phyloP scores from a whole-genome alignment of 1,140 invertebrate species.

The Aphelenchoides avenae region DNA sequence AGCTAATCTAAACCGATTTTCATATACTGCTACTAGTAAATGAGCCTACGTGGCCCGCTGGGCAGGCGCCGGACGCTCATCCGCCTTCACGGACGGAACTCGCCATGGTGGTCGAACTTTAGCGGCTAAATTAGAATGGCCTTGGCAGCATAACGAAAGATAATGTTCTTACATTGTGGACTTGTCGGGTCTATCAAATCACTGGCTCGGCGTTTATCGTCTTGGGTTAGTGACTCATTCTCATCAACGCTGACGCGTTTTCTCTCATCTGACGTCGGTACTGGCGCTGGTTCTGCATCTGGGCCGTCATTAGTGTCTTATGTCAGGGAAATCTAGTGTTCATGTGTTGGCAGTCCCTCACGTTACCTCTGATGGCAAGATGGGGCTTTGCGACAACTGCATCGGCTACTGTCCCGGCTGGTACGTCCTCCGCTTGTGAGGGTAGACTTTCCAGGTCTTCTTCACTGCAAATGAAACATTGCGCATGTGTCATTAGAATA shows the following conservation, averaged over 20 bases:
- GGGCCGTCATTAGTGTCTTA: neutral
- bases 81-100: too few relatives aligned
- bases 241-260: too few relatives aligned
- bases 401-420: conserved; percentile 5
- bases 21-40: neutral
- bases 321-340: neutral
- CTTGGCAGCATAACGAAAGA: too few relatives aligned
- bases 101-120: too few relatives aligned
- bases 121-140: too few relatives aligned
- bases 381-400: neutral
- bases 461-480: conserved; percentile 10
- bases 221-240: too few relatives aligned
- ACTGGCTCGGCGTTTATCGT: too few relatives aligned
- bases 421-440: neutral
- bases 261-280: too few relatives aligned
- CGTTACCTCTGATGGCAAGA: neutral
- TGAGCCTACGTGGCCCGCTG: neutral
- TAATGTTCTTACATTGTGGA: too few relatives aligned
- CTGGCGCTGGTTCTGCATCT: neutral
- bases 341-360: too few relatives aligned
- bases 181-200: too few relatives aligned
- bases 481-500: conserved; percentile 1
- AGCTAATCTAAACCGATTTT: neutral
- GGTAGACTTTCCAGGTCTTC: conserved; percentile 7
- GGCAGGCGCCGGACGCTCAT: neutral